These are phyloP conservation scores for Oedothorax gibbosus DNA, from an alignment of 1,140 invertebrate species.

Conservation along the genomic window DNA sequence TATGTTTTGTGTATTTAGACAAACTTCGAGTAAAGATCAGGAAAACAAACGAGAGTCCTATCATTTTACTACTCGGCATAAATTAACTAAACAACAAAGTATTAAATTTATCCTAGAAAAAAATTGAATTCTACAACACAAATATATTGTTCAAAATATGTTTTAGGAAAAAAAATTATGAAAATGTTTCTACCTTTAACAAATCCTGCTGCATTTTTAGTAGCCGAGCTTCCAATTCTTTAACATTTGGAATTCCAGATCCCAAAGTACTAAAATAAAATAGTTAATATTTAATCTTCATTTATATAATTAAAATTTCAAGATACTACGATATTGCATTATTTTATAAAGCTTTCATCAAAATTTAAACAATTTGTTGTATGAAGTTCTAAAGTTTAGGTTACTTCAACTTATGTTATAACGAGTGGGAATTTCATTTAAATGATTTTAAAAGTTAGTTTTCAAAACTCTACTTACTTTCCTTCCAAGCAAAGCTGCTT, in stretches of 20 bases:
- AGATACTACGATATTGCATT: too few species aligned
- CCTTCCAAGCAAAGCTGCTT: constrained; percentile 36
- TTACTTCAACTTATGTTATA: neutral
- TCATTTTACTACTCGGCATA: too few species aligned
- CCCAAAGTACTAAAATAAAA: constrained; percentile 24
- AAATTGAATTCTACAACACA: too few species aligned
- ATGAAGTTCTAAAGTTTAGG: neutral
- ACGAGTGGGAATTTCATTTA: neutral
- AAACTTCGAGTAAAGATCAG: too few species aligned
- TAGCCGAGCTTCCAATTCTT: constrained; percentile 67
- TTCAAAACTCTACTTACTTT: constrained; percentile 34
- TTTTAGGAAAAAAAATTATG: too few species aligned
- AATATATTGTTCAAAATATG: too few species aligned
- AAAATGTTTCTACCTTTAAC: constrained; percentile 65
- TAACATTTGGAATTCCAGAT: constrained; percentile 28
- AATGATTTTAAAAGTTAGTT: neutral
- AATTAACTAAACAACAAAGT: too few species aligned
- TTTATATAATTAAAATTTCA: neutral
- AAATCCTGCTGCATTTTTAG: constrained; percentile 66
- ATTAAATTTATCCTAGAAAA: too few species aligned
- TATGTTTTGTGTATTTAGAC: too few species aligned
- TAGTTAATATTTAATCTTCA: constrained; percentile 6
- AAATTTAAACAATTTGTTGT: neutral
- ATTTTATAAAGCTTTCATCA: too few species aligned
- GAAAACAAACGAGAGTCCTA: too few species aligned